Percentiles rank a stretch among this genome's conserved stretches.
These are phyloP conservation scores for Myotis davidii DNA, from an alignment of 2,113 vertebrate species.

Conservation along the genomic window DNA sequence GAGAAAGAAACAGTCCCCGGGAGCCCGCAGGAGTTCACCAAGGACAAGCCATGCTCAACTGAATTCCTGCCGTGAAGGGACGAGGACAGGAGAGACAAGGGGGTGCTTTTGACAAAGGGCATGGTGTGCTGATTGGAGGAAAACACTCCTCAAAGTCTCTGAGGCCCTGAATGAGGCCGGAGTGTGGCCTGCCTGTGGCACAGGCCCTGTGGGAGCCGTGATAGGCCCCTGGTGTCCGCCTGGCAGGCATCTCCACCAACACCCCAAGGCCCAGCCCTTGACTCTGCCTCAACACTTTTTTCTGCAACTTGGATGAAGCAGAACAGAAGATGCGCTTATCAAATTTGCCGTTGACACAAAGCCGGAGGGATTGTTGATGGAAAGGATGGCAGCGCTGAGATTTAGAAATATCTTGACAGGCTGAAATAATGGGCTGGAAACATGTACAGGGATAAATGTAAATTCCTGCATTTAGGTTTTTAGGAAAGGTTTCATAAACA, in stretches of 20 bases:
- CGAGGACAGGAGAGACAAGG: not conserved
- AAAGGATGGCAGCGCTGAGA: constrained; percentile 54
- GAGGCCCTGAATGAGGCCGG: not conserved
- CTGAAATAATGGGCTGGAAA: constrained; percentile 73
- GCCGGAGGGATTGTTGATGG: constrained; percentile 63
- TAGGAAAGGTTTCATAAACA: constrained; percentile 31
- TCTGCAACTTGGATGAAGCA: not conserved
- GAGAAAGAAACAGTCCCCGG: not conserved
- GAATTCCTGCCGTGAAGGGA: not conserved
- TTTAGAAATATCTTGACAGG: constrained; percentile 69
- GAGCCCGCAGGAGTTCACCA: not conserved
- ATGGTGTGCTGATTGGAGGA: fast-evolving
- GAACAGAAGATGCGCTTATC: constrained; percentile 12
- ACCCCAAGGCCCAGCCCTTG: not conserved
- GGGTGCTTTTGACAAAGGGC: not conserved
- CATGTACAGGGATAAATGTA: constrained; percentile 69
- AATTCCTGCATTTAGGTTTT: constrained; percentile 52
- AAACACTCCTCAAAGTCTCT: not conserved
- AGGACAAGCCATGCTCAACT: fast-evolving
- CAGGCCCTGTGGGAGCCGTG: fast-evolving
- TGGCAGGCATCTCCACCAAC: not conserved
- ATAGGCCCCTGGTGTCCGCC: fast-evolving
- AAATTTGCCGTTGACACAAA: constrained; percentile 64
- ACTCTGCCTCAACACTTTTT: not conserved
- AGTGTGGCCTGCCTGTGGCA: not conserved